Base-by-base conservation (phyloP, 2,797 vertebrate species). In the Chromis chromis region DNA sequence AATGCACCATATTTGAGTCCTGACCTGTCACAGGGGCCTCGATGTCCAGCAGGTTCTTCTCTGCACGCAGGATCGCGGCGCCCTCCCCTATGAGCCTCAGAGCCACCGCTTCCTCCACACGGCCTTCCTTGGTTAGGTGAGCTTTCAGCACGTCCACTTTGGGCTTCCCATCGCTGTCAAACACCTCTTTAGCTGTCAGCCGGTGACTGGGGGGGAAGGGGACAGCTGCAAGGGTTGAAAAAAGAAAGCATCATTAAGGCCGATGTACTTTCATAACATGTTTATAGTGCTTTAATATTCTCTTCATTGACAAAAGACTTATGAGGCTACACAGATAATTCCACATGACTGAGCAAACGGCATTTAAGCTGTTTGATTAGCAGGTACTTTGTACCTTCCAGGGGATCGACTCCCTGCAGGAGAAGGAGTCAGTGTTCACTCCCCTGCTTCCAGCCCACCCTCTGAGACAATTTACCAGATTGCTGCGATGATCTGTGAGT, bases 61-160 rank as follows among this genome's bases (percentile, higher is more conserved):
- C 98, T 39, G 97, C 89, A 50, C 96, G 96, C 63, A 99, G 92
- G 93, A 99, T 99, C 0, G 96, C 94, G 24, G 96, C 98, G 5
- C 98, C 98, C 69, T 99, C 98, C 39, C 95, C 96, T 83, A 99
- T 96, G 94, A 99, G 96, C 93, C 97, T 94, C 83, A 99, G 94
- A 4, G 98, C 97, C 19, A 98, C 98, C 0, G 94, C 92, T 85
- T 99, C 98, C 86, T 99, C 98, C 93, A 99, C 96, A 0, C 98
- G 96, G 22, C 98, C 98, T 85, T 99, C 98, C 91, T 99, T 99
- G 94, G 98, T 99, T 83, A 99, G 96, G 89, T 99, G 98, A 61
- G 96, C 97, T 94, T 99, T 99, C 91, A 99, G 95, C 89, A 99
- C 94, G 76, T 99, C 98, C 92, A 99, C 98, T 81, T 98, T 97